Conservation (phyloP, 1,140 invertebrate genomes). For the Zaprionus gabonicus region DNA sequence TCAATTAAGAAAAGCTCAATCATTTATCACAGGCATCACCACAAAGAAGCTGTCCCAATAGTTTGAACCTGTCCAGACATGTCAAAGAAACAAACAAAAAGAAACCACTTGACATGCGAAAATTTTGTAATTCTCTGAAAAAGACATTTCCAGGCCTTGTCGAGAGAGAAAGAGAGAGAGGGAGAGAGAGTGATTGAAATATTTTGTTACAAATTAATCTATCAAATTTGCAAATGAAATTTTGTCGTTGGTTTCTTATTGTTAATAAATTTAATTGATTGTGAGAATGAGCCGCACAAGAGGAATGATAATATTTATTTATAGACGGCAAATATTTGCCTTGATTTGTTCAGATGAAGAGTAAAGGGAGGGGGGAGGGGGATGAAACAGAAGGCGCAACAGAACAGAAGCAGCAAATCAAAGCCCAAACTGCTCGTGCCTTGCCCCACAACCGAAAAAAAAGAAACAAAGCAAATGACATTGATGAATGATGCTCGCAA, state of each 20-base stretch:
- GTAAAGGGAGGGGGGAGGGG: background rate
- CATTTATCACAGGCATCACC: background rate
- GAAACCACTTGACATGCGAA: slow-evolving; percentile 1
- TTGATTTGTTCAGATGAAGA: slow-evolving; percentile 18
- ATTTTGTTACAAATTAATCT: slow-evolving; percentile 42
- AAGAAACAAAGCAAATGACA: slow-evolving; percentile 66
- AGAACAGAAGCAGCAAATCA: slow-evolving; percentile 38
- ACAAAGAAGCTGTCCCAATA: background rate
- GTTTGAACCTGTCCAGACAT: background rate
- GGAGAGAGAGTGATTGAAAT: slow-evolving; percentile 2
- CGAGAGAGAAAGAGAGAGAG: background rate
- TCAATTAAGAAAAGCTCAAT: slow-evolving; percentile 3
- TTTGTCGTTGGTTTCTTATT: slow-evolving; percentile 8
- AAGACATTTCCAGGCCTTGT: background rate
- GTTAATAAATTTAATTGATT: slow-evolving; percentile 43
- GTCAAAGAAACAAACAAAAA: background rate
- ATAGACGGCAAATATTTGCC: slow-evolving; percentile 29
- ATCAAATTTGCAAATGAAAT: slow-evolving; percentile 35
- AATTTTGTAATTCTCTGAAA: background rate
- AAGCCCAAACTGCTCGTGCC: background rate
- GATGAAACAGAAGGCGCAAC: slow-evolving; percentile 18
- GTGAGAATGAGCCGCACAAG: background rate
- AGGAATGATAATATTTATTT: slow-evolving; percentile 13
- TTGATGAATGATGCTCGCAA: slow-evolving; percentile 75
- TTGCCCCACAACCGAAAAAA: background rate